Percentiles rank a stretch among this genome's conserved stretches.
These are phyloP conservation scores for Drosophila helvetica DNA, from an alignment of 2,888 invertebrate species.

Conservation along the genomic window DNA sequence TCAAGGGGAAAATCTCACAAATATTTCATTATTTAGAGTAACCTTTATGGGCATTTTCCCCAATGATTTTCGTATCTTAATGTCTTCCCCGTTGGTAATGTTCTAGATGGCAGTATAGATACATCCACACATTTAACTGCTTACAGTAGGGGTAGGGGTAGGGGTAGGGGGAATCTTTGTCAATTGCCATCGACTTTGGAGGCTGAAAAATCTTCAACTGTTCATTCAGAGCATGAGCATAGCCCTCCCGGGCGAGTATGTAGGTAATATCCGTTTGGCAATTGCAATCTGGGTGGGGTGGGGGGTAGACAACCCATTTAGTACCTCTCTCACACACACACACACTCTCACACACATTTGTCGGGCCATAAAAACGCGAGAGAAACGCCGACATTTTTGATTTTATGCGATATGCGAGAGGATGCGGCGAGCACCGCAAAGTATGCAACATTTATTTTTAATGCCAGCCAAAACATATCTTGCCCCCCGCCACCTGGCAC, in stretches of 20 bases:
- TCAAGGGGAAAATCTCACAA: background rate
- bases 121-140: background rate
- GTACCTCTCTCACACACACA: background rate
- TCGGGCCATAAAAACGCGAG: slow-evolving; percentile 47
- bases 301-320: slow-evolving; percentile 20
- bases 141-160: no score
- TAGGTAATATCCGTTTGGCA: slow-evolving; percentile 52
- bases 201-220: slow-evolving; percentile 37
- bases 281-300: slow-evolving; percentile 59
- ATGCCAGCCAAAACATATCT: slow-evolving; percentile 49
- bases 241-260: background rate
- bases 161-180: slow-evolving; percentile 14
- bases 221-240: background rate
- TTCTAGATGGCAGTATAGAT: background rate
- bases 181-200: slow-evolving; percentile 23
- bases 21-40: background rate
- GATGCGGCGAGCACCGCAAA: slow-evolving; percentile 53
- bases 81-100: background rate
- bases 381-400: slow-evolving; percentile 34
- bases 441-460: slow-evolving; percentile 74
- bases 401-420: slow-evolving; percentile 35
- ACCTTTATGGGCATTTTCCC: background rate
- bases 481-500: slow-evolving; percentile 6
- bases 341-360: slow-evolving; percentile 26
- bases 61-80: background rate